Base-by-base conservation (phyloP, 2,888 invertebrate species). In the Cephonodes hylas region DNA sequence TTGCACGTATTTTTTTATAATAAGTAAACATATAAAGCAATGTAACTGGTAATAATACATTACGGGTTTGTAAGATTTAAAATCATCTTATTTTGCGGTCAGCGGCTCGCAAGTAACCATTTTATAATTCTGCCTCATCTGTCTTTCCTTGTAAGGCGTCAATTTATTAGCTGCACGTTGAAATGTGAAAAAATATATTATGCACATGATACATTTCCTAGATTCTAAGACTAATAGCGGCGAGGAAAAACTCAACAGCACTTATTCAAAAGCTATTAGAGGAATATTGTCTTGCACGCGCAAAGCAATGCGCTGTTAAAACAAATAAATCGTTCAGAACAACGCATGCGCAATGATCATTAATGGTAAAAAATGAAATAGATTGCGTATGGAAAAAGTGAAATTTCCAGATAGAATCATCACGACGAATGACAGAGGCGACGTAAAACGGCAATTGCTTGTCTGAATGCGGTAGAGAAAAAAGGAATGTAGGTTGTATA, bases 391-490 rank as follows among this genome's bases (percentile, higher is more conserved):
- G 67, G 68, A 72, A 70, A 70, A 72, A 71, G 60, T 57, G 56
- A 60, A 42, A 42, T 38, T 58, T 62, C 61, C 8, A 61, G 58
- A 61, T 58, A 61, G 31, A 61, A 58, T 61, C 61, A 61, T 61
- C 58, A 46, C 72, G 67, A 75, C 76, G 77, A 80, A 82, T 81
- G 79, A 79, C 81, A 80, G 75, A 78, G 80, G 76, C 73, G 72
- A 77, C 77, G 77, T 78, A 73, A 81, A 80, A 80, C 80, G 70
- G 75, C 72, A 76, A 76, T 79, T 74, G 74, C 74, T 63, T 67
- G 79, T 84, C 82, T 82, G 75, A 83, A 81, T 75, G 75, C 67
- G 63, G 70, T 71, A 66, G 68, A 58, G 70, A 73, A 79, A 81
- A 83, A 81, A 77, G 66, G 60, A 70, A 76, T 74, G 70, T 73